Evolutionary conservation across 1,140 invertebrate genomes (phyloP).

Genomic region (Brachionus manjavacas): DNA sequence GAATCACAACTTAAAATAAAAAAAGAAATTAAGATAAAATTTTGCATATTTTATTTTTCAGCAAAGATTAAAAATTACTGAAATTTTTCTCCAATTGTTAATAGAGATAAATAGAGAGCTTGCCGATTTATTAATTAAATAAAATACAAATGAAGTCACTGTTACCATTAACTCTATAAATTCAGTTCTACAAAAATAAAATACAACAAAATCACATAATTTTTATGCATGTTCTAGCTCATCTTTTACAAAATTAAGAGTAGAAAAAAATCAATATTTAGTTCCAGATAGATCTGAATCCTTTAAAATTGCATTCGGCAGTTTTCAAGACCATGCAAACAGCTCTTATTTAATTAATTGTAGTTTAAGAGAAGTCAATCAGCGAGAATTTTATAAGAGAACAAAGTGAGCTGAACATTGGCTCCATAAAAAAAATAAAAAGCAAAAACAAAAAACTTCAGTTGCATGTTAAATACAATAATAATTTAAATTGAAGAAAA

Average conservation of each 20-base stretch:
- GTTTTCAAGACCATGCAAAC: background rate
- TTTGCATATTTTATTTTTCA: too few relatives aligned
- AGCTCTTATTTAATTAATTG: background rate
- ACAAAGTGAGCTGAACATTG: background rate
- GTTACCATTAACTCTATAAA: background rate
- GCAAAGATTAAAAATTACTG: background rate
- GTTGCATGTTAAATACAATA: conserved; percentile 29
- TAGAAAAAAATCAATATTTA: background rate
- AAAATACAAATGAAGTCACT: background rate
- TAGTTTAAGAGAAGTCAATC: background rate
- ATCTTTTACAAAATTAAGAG: background rate
- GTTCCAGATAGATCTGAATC: background rate
- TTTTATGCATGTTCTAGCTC: background rate
- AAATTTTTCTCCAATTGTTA: background rate
- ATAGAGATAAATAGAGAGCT: background rate
- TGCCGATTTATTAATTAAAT: background rate
- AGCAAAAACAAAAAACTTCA: background rate
- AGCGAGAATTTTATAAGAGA: background rate
- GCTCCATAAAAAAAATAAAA: background rate
- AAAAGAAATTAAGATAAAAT: too few relatives aligned
- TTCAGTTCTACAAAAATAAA: background rate
- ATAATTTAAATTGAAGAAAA: background rate
- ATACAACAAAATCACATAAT: background rate
- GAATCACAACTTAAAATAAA: too few relatives aligned
- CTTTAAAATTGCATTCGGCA: background rate